phyloP scores from a whole-genome alignment of 2,797 vertebrate genomes.

The Buphagus erythrorhynchus region DNA sequence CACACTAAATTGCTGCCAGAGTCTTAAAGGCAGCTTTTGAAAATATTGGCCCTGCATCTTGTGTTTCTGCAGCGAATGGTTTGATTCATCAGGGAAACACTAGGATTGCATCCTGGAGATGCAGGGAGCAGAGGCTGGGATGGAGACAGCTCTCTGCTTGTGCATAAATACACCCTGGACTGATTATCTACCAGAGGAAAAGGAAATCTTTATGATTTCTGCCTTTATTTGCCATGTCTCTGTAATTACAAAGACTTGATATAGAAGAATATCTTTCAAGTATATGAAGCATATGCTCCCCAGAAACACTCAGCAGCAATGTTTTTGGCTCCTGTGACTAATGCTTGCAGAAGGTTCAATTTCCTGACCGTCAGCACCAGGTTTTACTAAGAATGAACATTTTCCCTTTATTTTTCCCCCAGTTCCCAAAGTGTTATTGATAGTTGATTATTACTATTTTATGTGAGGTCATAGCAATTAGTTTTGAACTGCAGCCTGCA shows the following conservation, averaged over 20 bases:
- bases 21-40: conserved; percentile 57
- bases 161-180: background rate
- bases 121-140: background rate
- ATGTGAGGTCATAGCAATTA: background rate
- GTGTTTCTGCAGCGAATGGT: conserved; percentile 27
- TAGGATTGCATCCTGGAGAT: background rate
- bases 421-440: background rate
- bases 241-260: background rate
- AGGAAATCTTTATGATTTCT: conserved; percentile 20
- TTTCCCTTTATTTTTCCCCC: background rate
- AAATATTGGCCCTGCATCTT: conserved; percentile 36
- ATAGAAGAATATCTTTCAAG: background rate
- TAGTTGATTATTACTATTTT: conserved; percentile 10
- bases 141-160: background rate
- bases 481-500: background rate
- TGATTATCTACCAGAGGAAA: conserved; percentile 24
- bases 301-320: conserved; percentile 34
- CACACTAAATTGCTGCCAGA: conserved; percentile 45
- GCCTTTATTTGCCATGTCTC: background rate
- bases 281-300: conserved; percentile 28
- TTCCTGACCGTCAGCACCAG: conserved; percentile 10
- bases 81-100: conserved; percentile 32
- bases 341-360: conserved; percentile 25
- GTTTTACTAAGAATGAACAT: conserved; percentile 5
- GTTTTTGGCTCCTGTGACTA: conserved; percentile 26